These are phyloP conservation scores for Campoplex nolae DNA, from an alignment of 2,888 invertebrate genomes.

Conservation along the genomic window DNA sequence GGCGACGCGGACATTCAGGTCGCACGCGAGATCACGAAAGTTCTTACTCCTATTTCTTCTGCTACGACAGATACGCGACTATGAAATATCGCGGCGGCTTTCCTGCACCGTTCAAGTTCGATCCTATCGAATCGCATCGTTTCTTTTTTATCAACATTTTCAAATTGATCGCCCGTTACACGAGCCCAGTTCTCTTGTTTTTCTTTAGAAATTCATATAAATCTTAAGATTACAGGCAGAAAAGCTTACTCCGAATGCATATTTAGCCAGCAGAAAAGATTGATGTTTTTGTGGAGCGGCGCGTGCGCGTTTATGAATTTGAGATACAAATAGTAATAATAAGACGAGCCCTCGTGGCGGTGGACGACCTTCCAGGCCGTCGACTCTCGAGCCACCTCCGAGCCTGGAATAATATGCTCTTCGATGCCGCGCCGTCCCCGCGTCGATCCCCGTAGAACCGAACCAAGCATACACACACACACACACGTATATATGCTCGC, in stretches of 20 bases:
- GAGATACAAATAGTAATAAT: neutral
- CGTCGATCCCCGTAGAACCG: slow-evolving; percentile 25
- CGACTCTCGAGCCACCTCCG: slow-evolving; percentile 65
- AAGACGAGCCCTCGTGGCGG: slow-evolving; percentile 38
- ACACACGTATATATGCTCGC: slow-evolving; percentile 44
- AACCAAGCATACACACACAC: slow-evolving; percentile 23
- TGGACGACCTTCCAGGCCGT: slow-evolving; percentile 74
- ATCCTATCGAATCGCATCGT: neutral
- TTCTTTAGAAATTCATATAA: neutral
- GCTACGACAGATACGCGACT: neutral
- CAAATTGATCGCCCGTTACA: neutral
- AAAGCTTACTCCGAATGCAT: neutral
- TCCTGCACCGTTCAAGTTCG: neutral
- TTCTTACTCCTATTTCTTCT: slow-evolving; percentile 47
- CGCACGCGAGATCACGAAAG: slow-evolving; percentile 75
- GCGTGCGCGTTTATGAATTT: slow-evolving; percentile 10
- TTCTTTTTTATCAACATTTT: neutral
- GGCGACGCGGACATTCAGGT: slow-evolving; percentile 71
- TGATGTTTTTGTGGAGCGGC: neutral
- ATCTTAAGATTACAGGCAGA: neutral
- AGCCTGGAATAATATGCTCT: slow-evolving; percentile 71
- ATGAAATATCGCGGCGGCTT: neutral
- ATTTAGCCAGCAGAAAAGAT: neutral
- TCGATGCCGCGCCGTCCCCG: slow-evolving; percentile 41
- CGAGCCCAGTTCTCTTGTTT: neutral